Evolutionary conservation across 1,140 invertebrate species (phyloP).

Genomic region (Drosophila azteca): DNA sequence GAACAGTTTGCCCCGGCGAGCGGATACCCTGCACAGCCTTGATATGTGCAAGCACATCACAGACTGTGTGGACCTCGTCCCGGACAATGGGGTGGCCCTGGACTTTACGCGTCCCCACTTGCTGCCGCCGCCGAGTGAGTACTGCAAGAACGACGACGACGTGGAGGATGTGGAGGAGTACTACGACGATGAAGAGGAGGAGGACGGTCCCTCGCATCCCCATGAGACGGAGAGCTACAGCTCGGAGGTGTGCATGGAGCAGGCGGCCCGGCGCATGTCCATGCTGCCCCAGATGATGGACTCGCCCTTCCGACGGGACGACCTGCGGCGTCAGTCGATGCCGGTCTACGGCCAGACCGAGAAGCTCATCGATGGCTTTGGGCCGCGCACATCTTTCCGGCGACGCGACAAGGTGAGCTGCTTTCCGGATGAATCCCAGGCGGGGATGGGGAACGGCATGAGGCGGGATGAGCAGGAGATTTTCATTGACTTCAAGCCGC

Average conservation of each 20-base stretch:
- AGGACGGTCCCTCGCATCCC: background rate
- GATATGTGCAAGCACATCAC: constrained; percentile 78
- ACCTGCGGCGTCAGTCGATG: constrained; percentile 74
- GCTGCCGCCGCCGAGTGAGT: constrained; percentile 73
- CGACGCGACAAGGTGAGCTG: constrained; percentile 71
- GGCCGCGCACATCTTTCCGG: constrained; percentile 68
- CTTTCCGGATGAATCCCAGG: constrained; percentile 54
- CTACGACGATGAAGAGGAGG: constrained; percentile 57
- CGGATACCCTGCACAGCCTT: constrained; percentile 61
- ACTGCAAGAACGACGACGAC: constrained; percentile 72
- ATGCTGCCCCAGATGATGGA: constrained; percentile 69
- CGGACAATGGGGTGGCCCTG: constrained; percentile 56
- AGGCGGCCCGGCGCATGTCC: constrained; percentile 59
- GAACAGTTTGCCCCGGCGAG: constrained; percentile 69
- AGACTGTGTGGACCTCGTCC: constrained; percentile 72
- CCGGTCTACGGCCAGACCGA: constrained; percentile 77
- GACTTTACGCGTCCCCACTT: constrained; percentile 73
- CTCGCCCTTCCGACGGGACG: constrained; percentile 70
- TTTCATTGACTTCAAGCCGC: constrained; percentile 93
- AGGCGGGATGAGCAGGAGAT: constrained; percentile 90
- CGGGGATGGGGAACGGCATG: no score
- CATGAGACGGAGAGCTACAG: constrained; percentile 69
- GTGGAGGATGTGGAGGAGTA: constrained; percentile 49
- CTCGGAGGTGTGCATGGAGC: constrained; percentile 61
- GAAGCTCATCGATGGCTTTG: constrained; percentile 76